Evolutionary conservation across 2,888 invertebrate genomes (phyloP).

Genomic region (Eupelmus urozonus): DNA sequence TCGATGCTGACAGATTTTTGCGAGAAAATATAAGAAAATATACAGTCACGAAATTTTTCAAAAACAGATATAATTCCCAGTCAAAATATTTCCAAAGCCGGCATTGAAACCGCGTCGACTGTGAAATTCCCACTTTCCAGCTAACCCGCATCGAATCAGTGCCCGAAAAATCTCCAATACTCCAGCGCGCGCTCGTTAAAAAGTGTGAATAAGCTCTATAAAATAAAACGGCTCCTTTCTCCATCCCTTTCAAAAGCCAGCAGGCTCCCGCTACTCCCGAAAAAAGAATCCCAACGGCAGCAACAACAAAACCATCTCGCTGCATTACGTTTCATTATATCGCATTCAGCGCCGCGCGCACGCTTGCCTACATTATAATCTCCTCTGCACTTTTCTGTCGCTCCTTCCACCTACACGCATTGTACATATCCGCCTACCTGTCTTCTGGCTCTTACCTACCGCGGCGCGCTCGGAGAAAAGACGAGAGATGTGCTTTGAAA

Average conservation of each 20-base stretch:
- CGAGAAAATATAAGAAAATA: too few species aligned
- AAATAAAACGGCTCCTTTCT: background rate
- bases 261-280: background rate
- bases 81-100: conserved; percentile 16
- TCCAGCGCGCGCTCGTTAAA: background rate
- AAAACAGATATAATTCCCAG: too few species aligned
- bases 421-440: conserved; percentile 63
- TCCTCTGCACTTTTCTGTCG: conserved; percentile 11
- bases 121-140: background rate
- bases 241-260: background rate
- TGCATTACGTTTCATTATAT: conserved; percentile 66
- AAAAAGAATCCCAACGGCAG: background rate
- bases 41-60: too few species aligned
- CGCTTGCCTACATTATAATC: background rate
- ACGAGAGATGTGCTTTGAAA: conserved; percentile 70
- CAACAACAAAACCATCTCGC: conserved; percentile 11
- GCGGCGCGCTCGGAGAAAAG: conserved; percentile 68
- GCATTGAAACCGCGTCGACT: too few species aligned
- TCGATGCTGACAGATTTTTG: too few species aligned
- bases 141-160: conserved; percentile 4
- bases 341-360: conserved; percentile 51
- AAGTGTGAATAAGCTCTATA: background rate
- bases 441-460: conserved; percentile 69
- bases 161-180: background rate
- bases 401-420: background rate